Conservation (phyloP, 1,140 invertebrate genomes). For the Conus betulinus region DNA sequence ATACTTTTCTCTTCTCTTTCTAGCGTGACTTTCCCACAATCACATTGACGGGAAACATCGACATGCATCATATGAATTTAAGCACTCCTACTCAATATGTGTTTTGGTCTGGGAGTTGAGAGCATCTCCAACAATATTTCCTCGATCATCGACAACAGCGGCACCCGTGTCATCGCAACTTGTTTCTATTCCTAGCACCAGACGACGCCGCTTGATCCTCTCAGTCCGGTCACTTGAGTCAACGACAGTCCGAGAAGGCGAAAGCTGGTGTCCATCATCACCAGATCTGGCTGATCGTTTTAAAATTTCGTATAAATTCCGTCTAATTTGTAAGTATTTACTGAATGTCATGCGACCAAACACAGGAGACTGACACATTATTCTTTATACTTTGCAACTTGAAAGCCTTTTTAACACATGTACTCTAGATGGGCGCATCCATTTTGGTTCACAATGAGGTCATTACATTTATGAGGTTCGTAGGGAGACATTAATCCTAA, state of each 20-base stretch:
- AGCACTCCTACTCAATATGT: constrained; percentile 64
- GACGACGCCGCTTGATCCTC: background rate
- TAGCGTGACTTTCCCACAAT: background rate
- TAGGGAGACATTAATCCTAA: background rate
- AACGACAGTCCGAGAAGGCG: background rate
- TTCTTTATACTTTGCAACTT: background rate
- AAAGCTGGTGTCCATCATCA: background rate
- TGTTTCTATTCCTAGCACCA: constrained; percentile 95
- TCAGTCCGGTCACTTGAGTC: background rate
- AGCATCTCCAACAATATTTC: constrained; percentile 87
- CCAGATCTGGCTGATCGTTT: background rate
- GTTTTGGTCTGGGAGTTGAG: constrained; percentile 68
- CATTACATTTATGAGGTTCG: background rate
- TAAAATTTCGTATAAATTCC: background rate
- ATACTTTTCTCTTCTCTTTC: background rate
- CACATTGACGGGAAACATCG: background rate
- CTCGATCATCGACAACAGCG: constrained; percentile 86
- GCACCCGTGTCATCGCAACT: constrained; percentile 98
- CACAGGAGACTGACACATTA: background rate
- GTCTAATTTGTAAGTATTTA: constrained; percentile 17
- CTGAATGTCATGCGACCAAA: constrained; percentile 14
- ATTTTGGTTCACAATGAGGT: constrained; percentile 50
- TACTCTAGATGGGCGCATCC: constrained; percentile 61
- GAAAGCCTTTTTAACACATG: constrained; percentile 7
- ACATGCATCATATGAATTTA: background rate